Conservation (phyloP, 2,888 invertebrate genomes). For the Acronicta alni region DNA sequence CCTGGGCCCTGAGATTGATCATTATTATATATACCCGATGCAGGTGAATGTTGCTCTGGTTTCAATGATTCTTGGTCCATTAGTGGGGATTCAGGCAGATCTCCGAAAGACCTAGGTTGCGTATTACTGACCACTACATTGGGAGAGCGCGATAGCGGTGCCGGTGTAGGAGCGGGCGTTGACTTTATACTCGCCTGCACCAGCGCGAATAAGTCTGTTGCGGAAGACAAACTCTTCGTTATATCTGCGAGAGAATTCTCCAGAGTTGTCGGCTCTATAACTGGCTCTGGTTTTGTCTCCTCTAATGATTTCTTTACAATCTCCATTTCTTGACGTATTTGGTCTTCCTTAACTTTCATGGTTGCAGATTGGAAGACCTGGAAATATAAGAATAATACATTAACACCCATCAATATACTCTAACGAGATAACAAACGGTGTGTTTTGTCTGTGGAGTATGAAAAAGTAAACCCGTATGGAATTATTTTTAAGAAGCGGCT, state of each 20-base stretch:
- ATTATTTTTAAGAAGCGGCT: too few species aligned
- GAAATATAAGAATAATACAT: constrained; percentile 33
- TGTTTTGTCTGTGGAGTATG: too few species aligned
- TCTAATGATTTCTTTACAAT: constrained; percentile 85
- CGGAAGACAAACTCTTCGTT: constrained; percentile 71
- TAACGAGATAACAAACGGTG: not conserved
- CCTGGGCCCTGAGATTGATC: constrained; percentile 12
- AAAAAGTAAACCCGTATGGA: too few species aligned
- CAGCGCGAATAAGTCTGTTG: constrained; percentile 77
- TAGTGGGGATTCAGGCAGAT: constrained; percentile 62
- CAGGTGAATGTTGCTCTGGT: constrained; percentile 13
- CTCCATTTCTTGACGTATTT: constrained; percentile 89
- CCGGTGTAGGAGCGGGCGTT: constrained; percentile 50
- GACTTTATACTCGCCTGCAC: constrained; percentile 81
- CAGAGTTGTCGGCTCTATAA: constrained; percentile 8
- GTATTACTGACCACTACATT: constrained; percentile 69
- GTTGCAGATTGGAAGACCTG: constrained; percentile 93
- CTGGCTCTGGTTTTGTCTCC: constrained; percentile 63
- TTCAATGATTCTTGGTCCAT: constrained; percentile 21
- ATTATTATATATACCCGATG: constrained; percentile 15
- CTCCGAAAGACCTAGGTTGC: constrained; percentile 81
- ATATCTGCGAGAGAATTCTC: constrained; percentile 51
- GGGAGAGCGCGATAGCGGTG: constrained; percentile 45
- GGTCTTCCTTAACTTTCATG: constrained; percentile 91
- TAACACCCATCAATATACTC: not conserved